Conservation (phyloP, 2,888 invertebrate species). For the Boloria euphrosyne region DNA sequence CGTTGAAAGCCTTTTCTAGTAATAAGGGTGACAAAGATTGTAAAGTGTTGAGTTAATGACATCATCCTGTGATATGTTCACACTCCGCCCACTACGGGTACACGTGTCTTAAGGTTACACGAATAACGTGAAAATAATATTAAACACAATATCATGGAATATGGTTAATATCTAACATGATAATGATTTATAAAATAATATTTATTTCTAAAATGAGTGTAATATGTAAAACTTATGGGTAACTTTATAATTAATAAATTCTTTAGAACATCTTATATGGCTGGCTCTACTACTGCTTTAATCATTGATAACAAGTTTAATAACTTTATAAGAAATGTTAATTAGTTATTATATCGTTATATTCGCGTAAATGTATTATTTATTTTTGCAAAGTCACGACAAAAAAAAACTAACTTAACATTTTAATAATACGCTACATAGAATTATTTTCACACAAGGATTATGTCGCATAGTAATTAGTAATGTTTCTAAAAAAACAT, state of each 20-base stretch:
- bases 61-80: conserved; percentile 69
- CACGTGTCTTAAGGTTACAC: conserved; percentile 64
- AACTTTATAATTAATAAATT: too few relatives aligned
- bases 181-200: too few relatives aligned
- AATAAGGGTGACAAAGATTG: conserved; percentile 62
- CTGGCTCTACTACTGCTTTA: too few relatives aligned
- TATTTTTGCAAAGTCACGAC: background rate
- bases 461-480: conserved; percentile 11
- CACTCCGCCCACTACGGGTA: conserved; percentile 65
- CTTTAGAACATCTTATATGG: too few relatives aligned
- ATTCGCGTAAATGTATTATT: too few relatives aligned
- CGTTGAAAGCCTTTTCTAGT: conserved; percentile 42
- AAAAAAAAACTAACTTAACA: background rate
- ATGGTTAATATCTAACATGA: too few relatives aligned
- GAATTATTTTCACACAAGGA: conserved; percentile 6
- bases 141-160: conserved; percentile 14
- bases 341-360: too few relatives aligned
- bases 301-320: too few relatives aligned
- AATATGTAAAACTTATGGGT: too few relatives aligned
- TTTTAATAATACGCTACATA: background rate
- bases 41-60: conserved; percentile 67
- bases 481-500: conserved; percentile 14
- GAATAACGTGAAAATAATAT: conserved; percentile 39
- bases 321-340: too few relatives aligned
- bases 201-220: too few relatives aligned